phyloP scores from a whole-genome alignment of 53 echinoderm and acorn worm genomes.

The Temnopleurus reevesii region DNA sequence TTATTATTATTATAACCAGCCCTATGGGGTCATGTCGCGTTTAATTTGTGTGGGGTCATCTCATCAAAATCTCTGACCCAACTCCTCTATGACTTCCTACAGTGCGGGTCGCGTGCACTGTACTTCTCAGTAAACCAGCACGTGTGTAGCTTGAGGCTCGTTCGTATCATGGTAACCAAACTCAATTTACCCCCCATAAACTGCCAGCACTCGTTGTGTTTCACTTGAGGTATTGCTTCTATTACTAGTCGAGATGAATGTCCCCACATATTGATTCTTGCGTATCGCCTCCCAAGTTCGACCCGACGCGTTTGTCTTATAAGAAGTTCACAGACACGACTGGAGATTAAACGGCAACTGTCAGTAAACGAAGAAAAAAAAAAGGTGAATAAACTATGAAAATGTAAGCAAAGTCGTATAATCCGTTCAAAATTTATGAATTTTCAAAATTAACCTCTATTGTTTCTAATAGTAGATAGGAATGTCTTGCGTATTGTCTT shows the following conservation, averaged over 20 bases:
- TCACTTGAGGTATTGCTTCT: not conserved
- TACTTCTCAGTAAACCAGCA: not conserved
- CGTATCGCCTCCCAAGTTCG: not conserved
- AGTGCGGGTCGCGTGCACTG: not conserved
- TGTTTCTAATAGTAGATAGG: not conserved
- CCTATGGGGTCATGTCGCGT: too few species aligned
- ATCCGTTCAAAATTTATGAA: not conserved
- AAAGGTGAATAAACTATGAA: not conserved
- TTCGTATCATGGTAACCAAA: not conserved
- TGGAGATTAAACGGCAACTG: not conserved
- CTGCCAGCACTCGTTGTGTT: not conserved
- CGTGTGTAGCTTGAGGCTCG: not conserved
- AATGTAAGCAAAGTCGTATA: not conserved
- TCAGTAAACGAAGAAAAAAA: not conserved
- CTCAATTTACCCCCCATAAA: slow-evolving; percentile 14
- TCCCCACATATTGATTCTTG: not conserved
- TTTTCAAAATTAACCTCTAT: not conserved
- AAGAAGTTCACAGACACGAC: not conserved
- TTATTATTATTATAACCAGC: too few species aligned
- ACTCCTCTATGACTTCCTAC: not conserved
- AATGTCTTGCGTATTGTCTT: too few species aligned
- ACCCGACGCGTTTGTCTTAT: not conserved
- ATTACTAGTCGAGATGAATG: slow-evolving; percentile 15
- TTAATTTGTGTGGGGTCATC: too few species aligned
- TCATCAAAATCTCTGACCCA: not conserved